Evolutionary conservation across 2,113 vertebrate species (phyloP).

Genomic region (Columba livia): DNA sequence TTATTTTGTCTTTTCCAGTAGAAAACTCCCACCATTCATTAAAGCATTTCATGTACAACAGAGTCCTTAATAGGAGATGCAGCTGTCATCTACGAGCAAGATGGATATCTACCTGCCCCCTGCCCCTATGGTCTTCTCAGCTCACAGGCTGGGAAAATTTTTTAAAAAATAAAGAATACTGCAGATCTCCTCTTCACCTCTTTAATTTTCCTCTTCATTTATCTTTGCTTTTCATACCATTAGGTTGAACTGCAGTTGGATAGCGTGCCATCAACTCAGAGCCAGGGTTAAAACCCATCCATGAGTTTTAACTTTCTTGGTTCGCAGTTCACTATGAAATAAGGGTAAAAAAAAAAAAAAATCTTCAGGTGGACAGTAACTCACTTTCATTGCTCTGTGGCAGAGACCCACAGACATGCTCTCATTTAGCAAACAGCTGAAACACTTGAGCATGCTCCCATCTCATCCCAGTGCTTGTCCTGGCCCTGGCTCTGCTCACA

Average conservation of each 20-base stretch:
- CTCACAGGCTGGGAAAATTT: neutral
- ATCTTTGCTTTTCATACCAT: neutral
- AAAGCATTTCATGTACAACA: neutral
- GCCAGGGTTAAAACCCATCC: neutral
- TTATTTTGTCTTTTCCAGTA: neutral
- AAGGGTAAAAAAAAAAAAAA: too few relatives aligned
- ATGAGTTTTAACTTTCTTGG: neutral
- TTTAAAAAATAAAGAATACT: neutral
- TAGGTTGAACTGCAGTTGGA: neutral
- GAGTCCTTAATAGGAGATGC: slow-evolving; percentile 35
- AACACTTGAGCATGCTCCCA: neutral
- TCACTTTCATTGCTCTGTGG: neutral
- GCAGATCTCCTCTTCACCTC: neutral
- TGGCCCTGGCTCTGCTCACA: neutral
- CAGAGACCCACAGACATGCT: neutral
- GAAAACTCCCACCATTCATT: slow-evolving; percentile 14
- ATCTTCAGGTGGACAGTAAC: neutral
- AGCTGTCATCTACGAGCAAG: neutral
- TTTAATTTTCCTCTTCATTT: neutral
- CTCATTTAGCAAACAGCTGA: neutral
- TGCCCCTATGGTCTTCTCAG: neutral
- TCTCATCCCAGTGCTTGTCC: neutral
- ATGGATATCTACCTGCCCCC: neutral
- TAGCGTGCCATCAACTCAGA: neutral
- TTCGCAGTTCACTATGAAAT: neutral